phyloP scores from a whole-genome alignment of 92 coral and sea anemone species.

The Phymanthus crucifer region DNA sequence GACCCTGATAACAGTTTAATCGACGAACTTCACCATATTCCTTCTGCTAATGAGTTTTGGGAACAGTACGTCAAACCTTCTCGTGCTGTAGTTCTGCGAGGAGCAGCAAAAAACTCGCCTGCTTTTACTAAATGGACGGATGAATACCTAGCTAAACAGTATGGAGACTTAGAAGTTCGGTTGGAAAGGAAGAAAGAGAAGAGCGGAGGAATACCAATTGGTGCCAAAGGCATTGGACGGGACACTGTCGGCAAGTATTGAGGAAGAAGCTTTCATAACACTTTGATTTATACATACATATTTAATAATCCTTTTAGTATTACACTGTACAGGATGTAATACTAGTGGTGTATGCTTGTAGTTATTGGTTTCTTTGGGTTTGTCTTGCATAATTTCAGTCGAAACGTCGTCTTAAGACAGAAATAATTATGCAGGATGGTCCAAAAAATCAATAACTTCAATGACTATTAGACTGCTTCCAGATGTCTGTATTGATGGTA shows the following conservation, averaged over 20 bases:
- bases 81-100: slow-evolving; percentile 77
- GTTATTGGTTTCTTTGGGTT: no score
- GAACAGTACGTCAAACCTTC: slow-evolving; percentile 75
- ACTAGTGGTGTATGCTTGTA: no score
- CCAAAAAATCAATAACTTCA: no score
- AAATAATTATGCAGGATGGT: no score
- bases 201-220: slow-evolving; percentile 71
- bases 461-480: no score
- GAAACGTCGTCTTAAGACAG: no score
- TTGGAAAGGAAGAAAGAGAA: slow-evolving; percentile 81
- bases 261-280: no score
- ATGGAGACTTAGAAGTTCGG: slow-evolving; percentile 78
- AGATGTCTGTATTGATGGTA: no score
- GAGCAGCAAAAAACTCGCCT: slow-evolving; percentile 77
- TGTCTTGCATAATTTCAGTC: no score
- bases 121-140: slow-evolving; percentile 88
- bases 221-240: slow-evolving; percentile 84
- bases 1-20: slow-evolving; percentile 67
- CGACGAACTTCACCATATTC: slow-evolving; percentile 73
- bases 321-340: no score
- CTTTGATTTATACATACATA: no score
- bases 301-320: no score
- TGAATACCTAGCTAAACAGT: slow-evolving; percentile 60
- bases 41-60: slow-evolving; percentile 85
- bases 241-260: slow-evolving; percentile 73